These are phyloP conservation scores for Zeuzera pyrina DNA, from an alignment of 2,888 invertebrate genomes.

Conservation along the genomic window DNA sequence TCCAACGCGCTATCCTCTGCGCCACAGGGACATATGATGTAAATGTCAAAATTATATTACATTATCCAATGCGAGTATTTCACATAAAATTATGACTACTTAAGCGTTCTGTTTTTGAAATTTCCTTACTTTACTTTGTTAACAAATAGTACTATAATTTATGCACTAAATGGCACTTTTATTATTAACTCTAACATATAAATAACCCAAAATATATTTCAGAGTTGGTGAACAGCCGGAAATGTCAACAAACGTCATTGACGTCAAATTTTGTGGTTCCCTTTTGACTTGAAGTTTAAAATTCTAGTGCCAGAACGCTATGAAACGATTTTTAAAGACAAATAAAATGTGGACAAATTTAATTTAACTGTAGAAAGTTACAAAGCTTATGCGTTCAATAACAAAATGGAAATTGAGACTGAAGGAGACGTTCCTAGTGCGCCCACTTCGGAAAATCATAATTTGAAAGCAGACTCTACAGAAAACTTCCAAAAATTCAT, in stretches of 20 bases:
- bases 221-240: too few species aligned
- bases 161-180: too few species aligned
- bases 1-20: constrained; percentile 93
- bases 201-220: too few species aligned
- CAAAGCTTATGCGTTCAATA: too few species aligned
- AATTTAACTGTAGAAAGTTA: constrained; percentile 7
- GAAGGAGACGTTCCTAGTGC: constrained; percentile 11
- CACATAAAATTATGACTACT: too few species aligned
- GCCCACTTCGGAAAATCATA: constrained; percentile 15
- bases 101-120: too few species aligned
- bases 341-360: constrained; percentile 20
- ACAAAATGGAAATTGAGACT: constrained; percentile 35
- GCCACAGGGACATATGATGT: constrained; percentile 79
- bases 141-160: too few species aligned
- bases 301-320: constrained; percentile 38
- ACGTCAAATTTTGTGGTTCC: too few species aligned
- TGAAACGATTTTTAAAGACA: constrained; percentile 19
- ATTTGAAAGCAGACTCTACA: constrained; percentile 28
- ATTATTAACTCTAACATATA: too few species aligned
- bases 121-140: too few species aligned
- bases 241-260: too few species aligned
- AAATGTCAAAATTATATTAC: constrained; percentile 27
- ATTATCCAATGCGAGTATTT: too few species aligned
- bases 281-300: constrained; percentile 62
- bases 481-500: constrained; percentile 74